Percentiles rank a stretch among this genome's conserved stretches.
phyloP scores from a whole-genome alignment of 2,797 vertebrate genomes.

The Tenualosa thibaudeaui region DNA sequence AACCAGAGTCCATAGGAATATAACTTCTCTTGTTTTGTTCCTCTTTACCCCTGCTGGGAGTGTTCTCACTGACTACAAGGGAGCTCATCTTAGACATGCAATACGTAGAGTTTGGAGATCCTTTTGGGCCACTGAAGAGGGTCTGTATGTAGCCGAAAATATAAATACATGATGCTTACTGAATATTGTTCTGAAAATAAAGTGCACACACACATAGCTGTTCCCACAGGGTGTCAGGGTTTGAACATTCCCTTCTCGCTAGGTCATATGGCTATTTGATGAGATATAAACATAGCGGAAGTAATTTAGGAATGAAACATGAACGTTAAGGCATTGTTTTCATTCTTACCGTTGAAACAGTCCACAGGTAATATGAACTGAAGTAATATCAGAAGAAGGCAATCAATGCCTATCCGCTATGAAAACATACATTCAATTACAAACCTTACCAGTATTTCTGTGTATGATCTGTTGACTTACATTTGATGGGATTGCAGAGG shows the following conservation, averaged over 20 bases:
- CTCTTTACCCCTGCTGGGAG: not conserved
- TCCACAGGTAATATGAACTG: too few relatives aligned
- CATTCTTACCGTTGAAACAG: too few relatives aligned
- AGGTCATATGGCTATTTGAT: too few relatives aligned
- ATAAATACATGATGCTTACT: not conserved
- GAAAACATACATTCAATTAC: not conserved
- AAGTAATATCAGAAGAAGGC: not conserved
- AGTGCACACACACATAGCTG: too few relatives aligned
- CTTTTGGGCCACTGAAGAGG: not conserved
- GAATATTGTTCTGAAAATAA: too few relatives aligned
- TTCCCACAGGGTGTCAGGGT: too few relatives aligned
- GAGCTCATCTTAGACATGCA: slow-evolving; percentile 35
- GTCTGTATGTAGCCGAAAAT: not conserved
- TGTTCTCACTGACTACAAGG: not conserved
- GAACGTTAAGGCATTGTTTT: too few relatives aligned
- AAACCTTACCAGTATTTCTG: not conserved
- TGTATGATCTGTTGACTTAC: not conserved
- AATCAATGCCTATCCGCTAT: not conserved
- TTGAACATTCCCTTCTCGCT: too few relatives aligned
- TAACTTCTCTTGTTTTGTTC: not conserved
- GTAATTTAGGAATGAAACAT: too few relatives aligned
- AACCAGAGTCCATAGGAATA: not conserved
- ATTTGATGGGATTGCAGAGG: not conserved
- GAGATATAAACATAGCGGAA: too few relatives aligned
- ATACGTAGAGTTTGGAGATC: slow-evolving; percentile 26